Evolutionary conservation across 2,113 vertebrate genomes (phyloP).

Genomic region (Bos indicus): DNA sequence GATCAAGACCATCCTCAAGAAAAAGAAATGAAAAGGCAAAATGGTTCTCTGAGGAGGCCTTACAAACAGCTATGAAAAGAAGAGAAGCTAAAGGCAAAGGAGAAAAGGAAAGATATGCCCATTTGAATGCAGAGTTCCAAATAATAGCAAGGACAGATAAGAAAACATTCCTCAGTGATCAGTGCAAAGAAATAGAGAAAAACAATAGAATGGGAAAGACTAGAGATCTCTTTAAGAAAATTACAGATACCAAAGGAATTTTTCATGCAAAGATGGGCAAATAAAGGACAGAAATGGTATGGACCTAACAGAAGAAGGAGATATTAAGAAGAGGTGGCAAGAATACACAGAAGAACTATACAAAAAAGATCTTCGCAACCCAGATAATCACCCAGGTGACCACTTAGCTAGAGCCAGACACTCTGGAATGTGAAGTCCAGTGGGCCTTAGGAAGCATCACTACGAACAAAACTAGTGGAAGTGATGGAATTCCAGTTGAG

Average conservation of each 20-base stretch:
- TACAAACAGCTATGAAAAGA: background rate
- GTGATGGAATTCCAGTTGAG: background rate
- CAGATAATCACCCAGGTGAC: background rate
- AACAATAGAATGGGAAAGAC: background rate
- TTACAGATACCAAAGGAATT: background rate
- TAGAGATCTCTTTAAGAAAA: background rate
- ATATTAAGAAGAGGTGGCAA: background rate
- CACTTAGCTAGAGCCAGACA: background rate
- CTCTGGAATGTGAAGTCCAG: fast-evolving
- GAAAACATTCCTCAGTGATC: background rate
- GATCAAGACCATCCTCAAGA: background rate
- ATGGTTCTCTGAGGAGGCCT: background rate
- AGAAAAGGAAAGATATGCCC: background rate
- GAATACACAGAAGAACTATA: background rate
- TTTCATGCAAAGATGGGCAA: background rate
- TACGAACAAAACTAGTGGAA: background rate
- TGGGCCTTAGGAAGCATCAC: background rate
- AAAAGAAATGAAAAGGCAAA: background rate
- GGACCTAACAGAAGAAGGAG: background rate
- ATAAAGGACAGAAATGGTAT: background rate
- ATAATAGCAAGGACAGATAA: background rate
- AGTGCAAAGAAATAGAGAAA: background rate
- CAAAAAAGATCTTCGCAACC: background rate
- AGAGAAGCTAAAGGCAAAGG: background rate
- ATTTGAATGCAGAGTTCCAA: background rate